Conservation (phyloP, 2,888 invertebrate genomes). For the Cepaea hortensis region DNA sequence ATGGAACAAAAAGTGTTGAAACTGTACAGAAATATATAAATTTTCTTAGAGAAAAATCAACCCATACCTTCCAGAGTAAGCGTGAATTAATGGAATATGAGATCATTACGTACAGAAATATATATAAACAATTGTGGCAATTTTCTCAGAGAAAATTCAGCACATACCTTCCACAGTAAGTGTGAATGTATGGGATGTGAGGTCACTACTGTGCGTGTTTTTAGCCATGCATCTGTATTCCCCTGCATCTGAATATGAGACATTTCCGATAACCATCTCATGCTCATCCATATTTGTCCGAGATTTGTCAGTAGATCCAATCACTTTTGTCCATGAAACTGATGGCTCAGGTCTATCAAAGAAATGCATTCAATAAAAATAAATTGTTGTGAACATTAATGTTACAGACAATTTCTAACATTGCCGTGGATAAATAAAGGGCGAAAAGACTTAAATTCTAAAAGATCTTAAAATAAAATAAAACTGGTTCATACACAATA, state of each 20-base stretch:
- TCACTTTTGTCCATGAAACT: slow-evolving; percentile 92
- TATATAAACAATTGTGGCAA: neutral
- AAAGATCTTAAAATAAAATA: too few relatives aligned
- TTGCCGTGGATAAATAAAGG: too few relatives aligned
- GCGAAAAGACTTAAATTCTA: too few relatives aligned
- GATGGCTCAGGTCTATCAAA: slow-evolving; percentile 88
- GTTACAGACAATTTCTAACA: too few relatives aligned
- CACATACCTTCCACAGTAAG: slow-evolving; percentile 68
- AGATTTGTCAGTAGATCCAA: slow-evolving; percentile 77
- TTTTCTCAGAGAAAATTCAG: neutral
- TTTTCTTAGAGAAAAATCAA: neutral
- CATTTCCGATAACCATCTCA: slow-evolving; percentile 81
- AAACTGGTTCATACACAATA: too few relatives aligned
- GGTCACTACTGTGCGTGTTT: slow-evolving; percentile 60
- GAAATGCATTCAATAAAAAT: neutral
- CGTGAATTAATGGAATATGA: slow-evolving; percentile 71
- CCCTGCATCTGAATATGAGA: slow-evolving; percentile 86
- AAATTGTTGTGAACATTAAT: too few relatives aligned
- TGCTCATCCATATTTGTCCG: slow-evolving; percentile 86
- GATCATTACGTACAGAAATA: slow-evolving; percentile 36
- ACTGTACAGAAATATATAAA: neutral
- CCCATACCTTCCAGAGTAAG: slow-evolving; percentile 68
- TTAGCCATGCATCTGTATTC: slow-evolving; percentile 87
- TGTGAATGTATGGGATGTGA: slow-evolving; percentile 71
- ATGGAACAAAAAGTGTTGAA: neutral